Evolutionary conservation across 2,888 invertebrate genomes (phyloP).

Genomic region (Orthosia gracilis): DNA sequence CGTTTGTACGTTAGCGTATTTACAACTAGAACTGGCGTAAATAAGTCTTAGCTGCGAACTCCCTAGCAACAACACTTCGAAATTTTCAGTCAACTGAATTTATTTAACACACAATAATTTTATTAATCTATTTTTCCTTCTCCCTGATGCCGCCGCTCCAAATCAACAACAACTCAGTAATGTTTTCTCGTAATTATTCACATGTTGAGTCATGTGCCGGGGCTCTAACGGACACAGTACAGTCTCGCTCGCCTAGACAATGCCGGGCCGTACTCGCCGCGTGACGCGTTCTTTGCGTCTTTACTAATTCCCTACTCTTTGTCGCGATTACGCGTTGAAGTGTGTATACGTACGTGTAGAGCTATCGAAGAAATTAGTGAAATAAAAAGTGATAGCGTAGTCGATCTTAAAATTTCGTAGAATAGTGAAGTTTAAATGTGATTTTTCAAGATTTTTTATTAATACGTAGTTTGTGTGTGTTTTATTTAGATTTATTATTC

Average conservation of each 20-base stretch:
- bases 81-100: too few relatives aligned
- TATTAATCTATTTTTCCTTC: background rate
- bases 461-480: conserved; percentile 28
- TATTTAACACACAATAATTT: background rate
- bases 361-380: conserved; percentile 32
- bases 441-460: conserved; percentile 4
- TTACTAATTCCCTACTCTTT: conserved; percentile 41
- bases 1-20: background rate
- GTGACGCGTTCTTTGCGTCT: conserved; percentile 54
- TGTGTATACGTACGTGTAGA: conserved; percentile 27
- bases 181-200: conserved; percentile 36
- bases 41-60: background rate
- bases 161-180: conserved; percentile 1
- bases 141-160: background rate
- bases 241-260: conserved; percentile 55
- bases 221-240: conserved; percentile 43
- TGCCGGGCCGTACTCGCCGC: conserved; percentile 53
- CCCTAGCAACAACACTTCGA: background rate
- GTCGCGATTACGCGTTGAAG: conserved; percentile 30
- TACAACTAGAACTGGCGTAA: conserved; percentile 8
- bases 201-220: conserved; percentile 55
- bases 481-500: conserved; percentile 3
- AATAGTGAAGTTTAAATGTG: conserved; percentile 3
- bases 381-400: conserved; percentile 30
- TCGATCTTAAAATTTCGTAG: background rate